A percentile compares a stretch with the other conserved stretches of the same genome.
Conservation (phyloP, 1,140 invertebrate species). For the Pseudomyrmex gracilis region DNA sequence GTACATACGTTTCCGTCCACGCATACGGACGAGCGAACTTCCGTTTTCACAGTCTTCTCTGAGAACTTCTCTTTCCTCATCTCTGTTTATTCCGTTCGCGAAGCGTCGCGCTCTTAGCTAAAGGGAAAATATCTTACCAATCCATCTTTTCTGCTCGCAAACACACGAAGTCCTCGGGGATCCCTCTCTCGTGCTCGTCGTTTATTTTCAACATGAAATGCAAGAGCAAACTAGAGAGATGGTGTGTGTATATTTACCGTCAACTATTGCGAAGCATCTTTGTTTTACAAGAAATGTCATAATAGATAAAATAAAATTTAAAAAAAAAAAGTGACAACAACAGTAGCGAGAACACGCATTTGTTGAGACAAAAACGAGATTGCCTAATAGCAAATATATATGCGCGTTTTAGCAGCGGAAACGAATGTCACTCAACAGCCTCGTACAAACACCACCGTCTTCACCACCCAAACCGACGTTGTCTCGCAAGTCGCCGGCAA, state of each 20-base stretch:
- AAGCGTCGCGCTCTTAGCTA: conserved; percentile 13
- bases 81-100: conserved; percentile 44
- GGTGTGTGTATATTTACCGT: conserved; percentile 11
- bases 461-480: conserved; percentile 85
- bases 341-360: neutral
- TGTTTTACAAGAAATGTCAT: conserved; percentile 21
- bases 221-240: conserved; percentile 24
- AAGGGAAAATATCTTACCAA: conserved; percentile 43
- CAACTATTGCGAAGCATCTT: conserved; percentile 3
- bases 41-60: conserved; percentile 39
- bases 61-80: neutral
- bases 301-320: conserved; percentile 28
- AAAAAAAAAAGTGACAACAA: too few relatives aligned
- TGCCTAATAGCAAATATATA: neutral
- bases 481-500: conserved; percentile 82
- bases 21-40: conserved; percentile 26
- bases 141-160: conserved; percentile 30
- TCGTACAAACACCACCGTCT: conserved; percentile 82
- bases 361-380: too few relatives aligned
- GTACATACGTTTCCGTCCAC: conserved; percentile 17
- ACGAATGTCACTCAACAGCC: conserved; percentile 84
- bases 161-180: conserved; percentile 19
- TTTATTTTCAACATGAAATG: conserved; percentile 43
- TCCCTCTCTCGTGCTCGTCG: neutral
- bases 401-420: conserved; percentile 84